A percentile compares a stretch with the other conserved stretches of the same genome.
Evolutionary conservation across 1,140 invertebrate genomes (phyloP).

Genomic region (Oncopodura yosiiana): DNA sequence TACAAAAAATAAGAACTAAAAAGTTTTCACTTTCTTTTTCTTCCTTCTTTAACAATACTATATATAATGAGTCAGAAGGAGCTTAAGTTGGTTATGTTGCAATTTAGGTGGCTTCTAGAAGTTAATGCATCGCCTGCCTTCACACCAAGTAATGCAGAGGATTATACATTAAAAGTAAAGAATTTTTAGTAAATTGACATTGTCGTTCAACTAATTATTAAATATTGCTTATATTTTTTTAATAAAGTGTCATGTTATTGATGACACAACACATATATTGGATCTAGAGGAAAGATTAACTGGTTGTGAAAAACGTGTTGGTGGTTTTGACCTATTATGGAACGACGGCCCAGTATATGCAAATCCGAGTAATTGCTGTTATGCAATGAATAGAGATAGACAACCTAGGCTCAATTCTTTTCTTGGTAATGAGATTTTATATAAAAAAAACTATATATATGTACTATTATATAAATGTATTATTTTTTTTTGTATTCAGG

Average conservation of each 20-base stretch:
- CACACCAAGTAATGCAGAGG: slow-evolving; percentile 49
- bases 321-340: slow-evolving; percentile 53
- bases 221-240: no score
- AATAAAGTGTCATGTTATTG: slow-evolving; percentile 43
- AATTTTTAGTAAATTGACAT: no score
- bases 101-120: slow-evolving; percentile 54
- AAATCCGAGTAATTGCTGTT: slow-evolving; percentile 14
- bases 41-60: neutral
- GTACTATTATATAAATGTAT: neutral
- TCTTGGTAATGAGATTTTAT: slow-evolving; percentile 18
- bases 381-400: slow-evolving; percentile 1
- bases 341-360: slow-evolving; percentile 46
- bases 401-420: slow-evolving; percentile 31
- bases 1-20: no score
- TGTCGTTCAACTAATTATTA: no score
- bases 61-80: no score
- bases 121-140: slow-evolving; percentile 55
- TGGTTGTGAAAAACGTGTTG: slow-evolving; percentile 47
- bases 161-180: slow-evolving; percentile 43
- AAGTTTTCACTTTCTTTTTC: no score
- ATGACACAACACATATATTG: slow-evolving; percentile 42
- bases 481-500: neutral
- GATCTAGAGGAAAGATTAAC: slow-evolving; percentile 43
- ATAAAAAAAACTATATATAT: neutral
- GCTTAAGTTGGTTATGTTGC: no score